These are phyloP conservation scores for Griposia aprilina DNA, from an alignment of 2,888 invertebrate species.

Conservation along the genomic window DNA sequence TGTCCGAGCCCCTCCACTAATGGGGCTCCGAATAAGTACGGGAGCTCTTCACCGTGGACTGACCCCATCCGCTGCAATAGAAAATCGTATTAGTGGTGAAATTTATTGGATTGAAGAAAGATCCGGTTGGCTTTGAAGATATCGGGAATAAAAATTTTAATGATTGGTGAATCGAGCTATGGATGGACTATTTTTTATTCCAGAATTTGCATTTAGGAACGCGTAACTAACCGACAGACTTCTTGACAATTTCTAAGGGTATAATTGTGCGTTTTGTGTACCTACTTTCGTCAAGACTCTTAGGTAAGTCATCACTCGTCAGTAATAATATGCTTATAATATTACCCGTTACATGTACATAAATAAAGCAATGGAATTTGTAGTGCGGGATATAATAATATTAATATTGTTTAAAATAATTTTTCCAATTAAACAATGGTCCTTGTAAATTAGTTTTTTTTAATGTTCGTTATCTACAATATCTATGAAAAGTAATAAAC, in stretches of 20 bases:
- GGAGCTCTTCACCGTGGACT: conserved; percentile 97
- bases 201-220: not conserved
- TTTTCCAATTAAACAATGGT: not conserved
- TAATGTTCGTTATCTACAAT: not conserved
- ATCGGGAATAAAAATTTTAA: not conserved
- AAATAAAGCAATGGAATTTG: not conserved
- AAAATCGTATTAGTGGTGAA: conserved; percentile 32
- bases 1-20: conserved; percentile 95
- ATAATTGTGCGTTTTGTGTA: not conserved
- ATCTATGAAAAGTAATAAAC: not conserved
- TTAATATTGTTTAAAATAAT: not conserved
- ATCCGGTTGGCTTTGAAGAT: conserved; percentile 15
- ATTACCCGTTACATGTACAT: not conserved
- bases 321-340: no score
- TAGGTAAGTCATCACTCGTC: no score
- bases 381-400: not conserved
- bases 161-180: not conserved
- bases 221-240: no score
- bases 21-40: conserved; percentile 97
- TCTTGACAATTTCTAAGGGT: no score
- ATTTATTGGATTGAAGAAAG: conserved; percentile 4
- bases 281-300: no score
- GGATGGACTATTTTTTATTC: not conserved
- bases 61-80: conserved; percentile 95
- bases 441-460: not conserved